Base-by-base conservation (phyloP, 2,888 invertebrate species). In the Mythimna vitellina region DNA sequence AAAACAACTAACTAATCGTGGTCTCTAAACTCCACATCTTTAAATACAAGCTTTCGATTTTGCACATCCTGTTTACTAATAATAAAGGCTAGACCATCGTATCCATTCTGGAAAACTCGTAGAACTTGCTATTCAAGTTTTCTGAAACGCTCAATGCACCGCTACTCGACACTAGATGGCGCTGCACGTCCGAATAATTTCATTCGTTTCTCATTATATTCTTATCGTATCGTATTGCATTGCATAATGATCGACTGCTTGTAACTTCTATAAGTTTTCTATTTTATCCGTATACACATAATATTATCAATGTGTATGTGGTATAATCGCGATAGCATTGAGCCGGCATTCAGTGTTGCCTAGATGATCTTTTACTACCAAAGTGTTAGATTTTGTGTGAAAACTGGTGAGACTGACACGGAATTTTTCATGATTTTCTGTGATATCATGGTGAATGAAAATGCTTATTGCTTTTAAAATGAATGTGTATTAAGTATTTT, bases 131-230 rank as follows among this genome's bases (percentile, higher is more conserved):
- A 64, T 20, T 51, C 42, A 35, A 56, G 42, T 64, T 64, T 80
- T 76, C 25, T n/a, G 10, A 29, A 63, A 57, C 46, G 3, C 35
- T 22, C 3, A 53, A 38, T 12, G 1, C 10, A 0, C 25, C n/a
- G 57, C 85, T 85, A 85, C 69, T 81, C 76, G 56, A 57, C 51
- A 65, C 61, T 57, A 85, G 85, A 83, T 85, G 85, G 76, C 87
- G 70, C 46, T 56, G 61, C 0, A 7, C 17, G 60, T 10, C 10
- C 8, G 1, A 51, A 71, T 25, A 8, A 20, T 25, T 22, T 29
- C 8, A 9, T 29, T 17, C n/a, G 6, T 22, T 56, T 14, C 10
- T 12, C 58, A 0, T 49, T 49, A 56, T 12, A 51, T 51, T 64
- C 20, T 38, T 61, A 58, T 29, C 38, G n/a, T 56, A 38, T 29